Conservation (phyloP, 2,113 vertebrate species). For the Pontoporia blainvillei region DNA sequence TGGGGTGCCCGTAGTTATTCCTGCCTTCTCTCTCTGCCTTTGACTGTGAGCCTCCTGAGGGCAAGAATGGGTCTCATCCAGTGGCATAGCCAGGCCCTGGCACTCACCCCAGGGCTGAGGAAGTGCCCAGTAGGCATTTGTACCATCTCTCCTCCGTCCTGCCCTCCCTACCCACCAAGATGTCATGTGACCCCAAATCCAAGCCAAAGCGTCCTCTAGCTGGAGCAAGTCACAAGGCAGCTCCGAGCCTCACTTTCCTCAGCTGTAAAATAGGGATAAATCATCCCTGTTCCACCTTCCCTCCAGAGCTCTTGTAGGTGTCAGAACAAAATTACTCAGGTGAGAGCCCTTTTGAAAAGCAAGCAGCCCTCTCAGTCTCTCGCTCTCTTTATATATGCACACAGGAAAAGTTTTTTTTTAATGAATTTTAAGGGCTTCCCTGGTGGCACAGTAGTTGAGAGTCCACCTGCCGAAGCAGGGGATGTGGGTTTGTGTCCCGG, state of each 20-base stretch:
- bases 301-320: not conserved
- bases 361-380: not conserved
- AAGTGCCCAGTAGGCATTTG: rapidly evolving
- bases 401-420: not conserved
- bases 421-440: not conserved
- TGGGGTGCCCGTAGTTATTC: too few species aligned
- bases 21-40: not conserved
- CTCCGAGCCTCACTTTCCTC: not conserved
- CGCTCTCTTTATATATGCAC: not conserved
- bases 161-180: not conserved
- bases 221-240: not conserved
- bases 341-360: not conserved
- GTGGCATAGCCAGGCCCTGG: too few species aligned
- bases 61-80: rapidly evolving
- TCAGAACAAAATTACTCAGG: rapidly evolving
- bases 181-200: not conserved
- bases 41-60: not conserved
- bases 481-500: rapidly evolving
- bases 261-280: not conserved
- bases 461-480: too few species aligned
- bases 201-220: not conserved
- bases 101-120: not conserved
- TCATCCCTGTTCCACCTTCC: too few species aligned
- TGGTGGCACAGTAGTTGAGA: too few species aligned
- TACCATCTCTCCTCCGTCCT: not conserved